Evolutionary conservation across 2,113 vertebrate species (phyloP).

Genomic region (Pitta sordida): DNA sequence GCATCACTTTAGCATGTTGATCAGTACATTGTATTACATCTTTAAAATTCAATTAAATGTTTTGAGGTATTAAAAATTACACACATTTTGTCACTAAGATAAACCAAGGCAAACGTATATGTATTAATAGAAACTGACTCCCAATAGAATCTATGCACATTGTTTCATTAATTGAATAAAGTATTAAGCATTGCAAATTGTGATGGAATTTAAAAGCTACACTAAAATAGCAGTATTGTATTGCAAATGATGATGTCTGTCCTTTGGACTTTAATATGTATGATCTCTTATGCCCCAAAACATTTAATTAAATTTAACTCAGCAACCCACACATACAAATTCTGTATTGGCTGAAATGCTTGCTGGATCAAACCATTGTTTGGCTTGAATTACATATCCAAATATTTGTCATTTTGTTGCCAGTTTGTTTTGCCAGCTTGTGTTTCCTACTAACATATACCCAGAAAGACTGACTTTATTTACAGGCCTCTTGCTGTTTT

Average conservation of each 20-base stretch:
- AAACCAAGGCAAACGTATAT: not conserved
- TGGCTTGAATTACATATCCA: not conserved
- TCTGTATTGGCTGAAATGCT: not conserved
- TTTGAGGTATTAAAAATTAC: not conserved
- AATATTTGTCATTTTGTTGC: conserved; percentile 32
- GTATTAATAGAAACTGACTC: not conserved
- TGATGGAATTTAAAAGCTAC: not conserved
- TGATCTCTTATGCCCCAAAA: not conserved
- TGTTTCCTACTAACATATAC: not conserved
- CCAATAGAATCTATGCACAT: not conserved
- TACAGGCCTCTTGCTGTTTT: not conserved
- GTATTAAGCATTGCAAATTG: not conserved
- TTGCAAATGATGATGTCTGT: not conserved
- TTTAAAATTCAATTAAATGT: not conserved
- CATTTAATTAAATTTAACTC: not conserved
- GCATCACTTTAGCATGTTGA: not conserved
- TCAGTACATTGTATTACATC: not conserved
- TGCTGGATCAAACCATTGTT: not conserved
- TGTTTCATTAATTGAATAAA: not conserved
- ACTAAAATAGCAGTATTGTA: not conserved
- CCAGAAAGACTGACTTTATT: not conserved
- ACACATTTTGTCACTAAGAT: not conserved
- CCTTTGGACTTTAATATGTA: not conserved
- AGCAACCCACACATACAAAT: not conserved
- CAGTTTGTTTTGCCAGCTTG: not conserved